A percentile compares a stretch with the other conserved stretches of the same genome.
These are phyloP conservation scores for Sisyra nigra DNA, from an alignment of 2,888 invertebrate genomes.

Conservation along the genomic window DNA sequence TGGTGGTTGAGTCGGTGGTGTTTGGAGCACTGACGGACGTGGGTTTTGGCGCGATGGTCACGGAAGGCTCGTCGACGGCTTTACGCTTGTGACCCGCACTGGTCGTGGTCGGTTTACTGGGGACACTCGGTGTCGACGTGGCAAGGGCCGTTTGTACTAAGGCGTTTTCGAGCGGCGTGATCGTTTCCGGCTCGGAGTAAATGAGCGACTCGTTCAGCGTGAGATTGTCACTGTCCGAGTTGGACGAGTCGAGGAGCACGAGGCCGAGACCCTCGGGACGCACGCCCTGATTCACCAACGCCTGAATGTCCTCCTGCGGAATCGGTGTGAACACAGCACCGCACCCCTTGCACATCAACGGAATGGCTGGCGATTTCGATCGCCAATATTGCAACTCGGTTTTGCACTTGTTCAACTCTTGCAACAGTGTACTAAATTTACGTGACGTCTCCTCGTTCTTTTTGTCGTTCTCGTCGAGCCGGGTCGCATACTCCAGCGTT, in stretches of 20 bases:
- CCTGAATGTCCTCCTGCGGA: slow-evolving; percentile 41
- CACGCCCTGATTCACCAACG: slow-evolving; percentile 40
- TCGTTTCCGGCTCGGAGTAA: background rate
- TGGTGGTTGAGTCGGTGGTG: too few species aligned
- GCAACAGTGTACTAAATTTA: slow-evolving; percentile 71
- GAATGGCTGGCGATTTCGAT: slow-evolving; percentile 66
- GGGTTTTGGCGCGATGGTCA: slow-evolving; percentile 5
- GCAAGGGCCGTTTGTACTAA: too few species aligned
- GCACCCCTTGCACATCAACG: slow-evolving; percentile 55
- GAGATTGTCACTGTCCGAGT: background rate
- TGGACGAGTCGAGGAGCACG: slow-evolving; percentile 15
- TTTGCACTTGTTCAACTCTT: slow-evolving; percentile 84
- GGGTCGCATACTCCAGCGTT: slow-evolving; percentile 60
- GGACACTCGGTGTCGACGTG: background rate
- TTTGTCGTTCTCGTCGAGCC: slow-evolving; percentile 76
- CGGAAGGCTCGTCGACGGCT: slow-evolving; percentile 1
- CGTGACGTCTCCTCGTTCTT: slow-evolving; percentile 81
- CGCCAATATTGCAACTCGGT: slow-evolving; percentile 85
- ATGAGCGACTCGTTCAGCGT: too few species aligned
- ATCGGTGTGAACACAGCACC: slow-evolving; percentile 41
- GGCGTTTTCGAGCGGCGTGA: background rate
- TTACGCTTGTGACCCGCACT: slow-evolving; percentile 3
- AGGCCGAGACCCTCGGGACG: slow-evolving; percentile 33
- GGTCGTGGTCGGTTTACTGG: background rate
- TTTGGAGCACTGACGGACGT: too few species aligned